Base-by-base conservation (phyloP, 2,113 vertebrate species). In the Neogobius melanostomus region DNA sequence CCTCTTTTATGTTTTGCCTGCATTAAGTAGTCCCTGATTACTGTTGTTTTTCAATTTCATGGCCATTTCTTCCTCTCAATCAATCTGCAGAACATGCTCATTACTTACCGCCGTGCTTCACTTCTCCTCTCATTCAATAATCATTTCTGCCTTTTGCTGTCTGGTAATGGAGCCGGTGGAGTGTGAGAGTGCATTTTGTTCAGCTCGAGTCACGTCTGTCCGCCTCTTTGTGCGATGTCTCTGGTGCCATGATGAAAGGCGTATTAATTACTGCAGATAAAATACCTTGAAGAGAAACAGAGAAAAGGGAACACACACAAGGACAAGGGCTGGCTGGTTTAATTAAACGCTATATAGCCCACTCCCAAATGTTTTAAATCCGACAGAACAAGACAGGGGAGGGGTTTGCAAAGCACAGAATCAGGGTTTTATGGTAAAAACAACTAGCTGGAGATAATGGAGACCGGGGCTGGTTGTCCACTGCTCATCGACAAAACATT, bases 11-110 rank as follows among this genome's bases (percentile, higher is more conserved):
- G 78, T 82, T 68, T 66, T 36, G 44, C 3, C 47, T 45, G 46
- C 57, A 64, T 71, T 74, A 73, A 42, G 46, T 72, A 15, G 79
- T 62, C 72, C 68, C 63, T 84, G 70, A 82, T 83, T 71, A 75
- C 69, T 82, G 74, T 85, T 85, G 82, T 88, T 87, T 84, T 81
- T 80, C 85, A 82, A 77, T 85, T 88, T 82, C 82, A 85, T 70
- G 72, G 69, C 66, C 69, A 68, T 85, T 86, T 86, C 82, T 75
- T 64, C 68, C 54, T 47, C 14, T 43, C 85, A 84, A 88, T 88
- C 81, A 83, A 81, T 89, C 85, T 76, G 69, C 85, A 74, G 74
- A 88, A 88, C 85, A 85, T 72, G 81, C 43, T 69, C 69, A 72
- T 86, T 87, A 82, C 70, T 84, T 88, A 78, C 82, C 79, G 42